A percentile compares a stretch with the other conserved stretches of the same genome.
Evolutionary conservation across 2,113 vertebrate genomes (phyloP).

Genomic region (Athene cunicularia): DNA sequence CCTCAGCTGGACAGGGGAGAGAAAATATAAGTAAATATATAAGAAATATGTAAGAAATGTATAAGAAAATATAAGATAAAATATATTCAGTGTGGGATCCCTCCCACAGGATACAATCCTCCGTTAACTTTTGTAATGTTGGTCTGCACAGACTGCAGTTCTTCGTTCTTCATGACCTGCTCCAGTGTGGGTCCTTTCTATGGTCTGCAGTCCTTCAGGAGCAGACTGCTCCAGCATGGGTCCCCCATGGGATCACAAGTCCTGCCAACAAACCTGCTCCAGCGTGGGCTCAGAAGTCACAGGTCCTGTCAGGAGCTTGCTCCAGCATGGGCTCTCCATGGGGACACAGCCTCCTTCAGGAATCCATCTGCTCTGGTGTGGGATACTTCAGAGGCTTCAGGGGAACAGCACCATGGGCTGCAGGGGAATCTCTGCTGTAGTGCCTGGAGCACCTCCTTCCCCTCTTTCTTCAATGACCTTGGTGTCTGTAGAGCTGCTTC

Average conservation of each 20-base stretch:
- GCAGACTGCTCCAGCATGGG: neutral
- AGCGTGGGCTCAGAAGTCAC: neutral
- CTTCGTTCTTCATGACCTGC: neutral
- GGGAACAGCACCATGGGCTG: neutral
- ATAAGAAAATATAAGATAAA: too few relatives aligned
- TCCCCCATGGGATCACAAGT: neutral
- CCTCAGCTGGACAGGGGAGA: neutral
- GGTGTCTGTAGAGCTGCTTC: neutral
- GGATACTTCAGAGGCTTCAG: neutral
- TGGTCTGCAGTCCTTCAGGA: rapidly evolving
- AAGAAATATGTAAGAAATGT: too few relatives aligned
- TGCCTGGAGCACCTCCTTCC: neutral
- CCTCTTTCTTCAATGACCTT: neutral
- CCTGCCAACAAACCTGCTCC: neutral
- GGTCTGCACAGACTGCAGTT: neutral
- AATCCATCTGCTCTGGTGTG: neutral
- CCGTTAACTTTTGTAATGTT: rapidly evolving
- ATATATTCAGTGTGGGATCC: rapidly evolving
- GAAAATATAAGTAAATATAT: neutral
- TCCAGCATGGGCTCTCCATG: rapidly evolving
- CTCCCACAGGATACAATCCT: neutral
- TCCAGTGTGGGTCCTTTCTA: too few relatives aligned
- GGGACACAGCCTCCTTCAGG: too few relatives aligned
- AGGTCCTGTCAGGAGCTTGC: neutral
- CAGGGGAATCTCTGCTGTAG: neutral